phyloP scores from a whole-genome alignment of 2,797 vertebrate species.

The Crax fasciolata region DNA sequence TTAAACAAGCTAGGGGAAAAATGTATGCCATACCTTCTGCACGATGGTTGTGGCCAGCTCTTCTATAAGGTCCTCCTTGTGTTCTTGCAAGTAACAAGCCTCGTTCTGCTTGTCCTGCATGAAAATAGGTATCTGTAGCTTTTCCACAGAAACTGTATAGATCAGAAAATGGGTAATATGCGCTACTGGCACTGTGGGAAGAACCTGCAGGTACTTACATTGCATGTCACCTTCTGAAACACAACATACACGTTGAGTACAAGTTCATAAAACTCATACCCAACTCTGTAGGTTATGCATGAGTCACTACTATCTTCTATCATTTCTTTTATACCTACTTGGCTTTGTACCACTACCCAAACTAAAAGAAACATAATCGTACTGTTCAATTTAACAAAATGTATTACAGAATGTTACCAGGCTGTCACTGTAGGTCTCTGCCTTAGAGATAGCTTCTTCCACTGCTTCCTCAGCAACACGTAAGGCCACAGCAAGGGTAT shows the following conservation, averaged over 20 bases:
- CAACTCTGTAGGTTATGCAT: background rate
- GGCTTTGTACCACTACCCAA: background rate
- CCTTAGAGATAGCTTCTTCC: constrained; percentile 96
- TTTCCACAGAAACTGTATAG: background rate
- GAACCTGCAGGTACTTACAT: background rate
- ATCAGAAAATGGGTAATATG: background rate
- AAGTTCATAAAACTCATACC: background rate
- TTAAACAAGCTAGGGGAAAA: background rate
- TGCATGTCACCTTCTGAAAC: background rate
- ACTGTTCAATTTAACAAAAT: background rate
- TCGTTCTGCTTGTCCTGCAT: constrained; percentile 94
- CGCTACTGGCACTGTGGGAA: background rate
- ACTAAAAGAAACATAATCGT: background rate
- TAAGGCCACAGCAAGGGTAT: constrained; percentile 94
- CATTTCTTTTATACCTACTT: background rate
- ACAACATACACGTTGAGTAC: background rate
- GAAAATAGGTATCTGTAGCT: background rate
- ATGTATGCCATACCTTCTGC: constrained; percentile 88
- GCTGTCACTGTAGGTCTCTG: constrained; percentile 93
- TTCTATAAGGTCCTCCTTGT: constrained; percentile 95
- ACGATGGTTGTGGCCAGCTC: constrained; percentile 94
- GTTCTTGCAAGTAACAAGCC: constrained; percentile 92
- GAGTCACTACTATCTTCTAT: background rate
- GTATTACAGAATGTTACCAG: constrained; percentile 85
- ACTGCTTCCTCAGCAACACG: constrained; percentile 97